Evolutionary conservation across 2,888 invertebrate genomes (phyloP).

Genomic region (Lepidocyrtinus sp.): DNA sequence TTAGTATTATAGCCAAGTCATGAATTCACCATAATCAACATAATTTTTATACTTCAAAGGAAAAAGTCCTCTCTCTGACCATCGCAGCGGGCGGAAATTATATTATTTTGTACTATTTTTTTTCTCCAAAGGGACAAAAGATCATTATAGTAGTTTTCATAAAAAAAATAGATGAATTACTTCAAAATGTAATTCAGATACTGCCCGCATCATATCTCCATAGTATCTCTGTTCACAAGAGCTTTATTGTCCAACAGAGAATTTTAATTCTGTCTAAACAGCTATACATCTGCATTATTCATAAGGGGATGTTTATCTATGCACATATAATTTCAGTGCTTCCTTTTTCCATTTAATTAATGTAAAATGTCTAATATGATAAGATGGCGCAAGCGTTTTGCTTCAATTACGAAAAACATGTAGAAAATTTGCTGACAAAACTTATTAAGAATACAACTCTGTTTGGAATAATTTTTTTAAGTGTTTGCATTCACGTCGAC

Average conservation of each 20-base stretch:
- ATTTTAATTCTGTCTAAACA: not conserved
- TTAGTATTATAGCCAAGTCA: conserved; percentile 47
- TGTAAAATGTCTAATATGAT: conserved; percentile 10
- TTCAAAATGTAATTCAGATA: too few species aligned
- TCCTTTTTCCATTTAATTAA: conserved; percentile 10
- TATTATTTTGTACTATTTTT: conserved; percentile 44
- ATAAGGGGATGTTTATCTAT: conserved; percentile 34
- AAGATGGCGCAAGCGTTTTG: conserved; percentile 9
- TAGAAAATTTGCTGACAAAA: conserved; percentile 31
- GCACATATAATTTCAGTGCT: conserved; percentile 44
- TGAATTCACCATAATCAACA: conserved; percentile 33
- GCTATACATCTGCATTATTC: conserved; percentile 29
- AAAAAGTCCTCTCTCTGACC: conserved; percentile 37
- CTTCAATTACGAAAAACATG: conserved; percentile 40
- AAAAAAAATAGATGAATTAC: not conserved
- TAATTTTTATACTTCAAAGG: not conserved
- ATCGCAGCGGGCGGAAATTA: conserved; percentile 55
- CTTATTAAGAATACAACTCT: conserved; percentile 7
- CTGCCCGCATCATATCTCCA: conserved; percentile 7
- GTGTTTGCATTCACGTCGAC: conserved; percentile 32
- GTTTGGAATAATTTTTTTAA: conserved; percentile 9
- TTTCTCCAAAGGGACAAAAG: conserved; percentile 11
- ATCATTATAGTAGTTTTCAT: too few species aligned
- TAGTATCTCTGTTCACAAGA: too few species aligned
- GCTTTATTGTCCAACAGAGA: conserved; percentile 17